These are phyloP conservation scores for Eurystomus gularis DNA, from an alignment of 2,113 vertebrate species.

Conservation along the genomic window DNA sequence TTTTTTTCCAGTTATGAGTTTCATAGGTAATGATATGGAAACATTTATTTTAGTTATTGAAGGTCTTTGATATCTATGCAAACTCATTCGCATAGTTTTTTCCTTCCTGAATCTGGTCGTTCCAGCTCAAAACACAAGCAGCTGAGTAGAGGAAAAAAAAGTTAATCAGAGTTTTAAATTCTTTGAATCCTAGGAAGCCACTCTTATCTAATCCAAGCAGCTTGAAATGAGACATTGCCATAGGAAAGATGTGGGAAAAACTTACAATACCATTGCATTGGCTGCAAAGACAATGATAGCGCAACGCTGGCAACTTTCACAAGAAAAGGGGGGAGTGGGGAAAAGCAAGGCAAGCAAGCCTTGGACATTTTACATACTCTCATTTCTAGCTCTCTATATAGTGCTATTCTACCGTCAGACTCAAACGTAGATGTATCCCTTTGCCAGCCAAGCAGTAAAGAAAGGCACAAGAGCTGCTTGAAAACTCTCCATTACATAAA, in stretches of 20 bases:
- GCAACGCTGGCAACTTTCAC: not conserved
- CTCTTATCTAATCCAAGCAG: constrained; percentile 19
- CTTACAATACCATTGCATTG: not conserved
- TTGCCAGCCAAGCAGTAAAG: not conserved
- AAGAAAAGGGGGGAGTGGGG: not conserved
- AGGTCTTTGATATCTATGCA: not conserved
- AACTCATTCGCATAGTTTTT: not conserved
- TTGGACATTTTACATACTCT: not conserved
- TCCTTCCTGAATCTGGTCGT: not conserved
- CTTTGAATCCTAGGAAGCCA: not conserved
- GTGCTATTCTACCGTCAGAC: not conserved
- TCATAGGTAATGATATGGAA: not conserved
- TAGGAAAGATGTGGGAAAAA: not conserved
- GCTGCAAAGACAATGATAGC: not conserved
- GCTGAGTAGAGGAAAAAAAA: not conserved
- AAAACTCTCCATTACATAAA: not conserved
- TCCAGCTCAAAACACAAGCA: not conserved
- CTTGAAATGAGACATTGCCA: not conserved
- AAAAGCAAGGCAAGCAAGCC: not conserved
- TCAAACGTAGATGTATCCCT: not conserved
- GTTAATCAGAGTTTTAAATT: not conserved
- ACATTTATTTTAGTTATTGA: not conserved
- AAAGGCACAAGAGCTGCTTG: not conserved
- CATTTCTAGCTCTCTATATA: not conserved
- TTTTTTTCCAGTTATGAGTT: not conserved